These are phyloP conservation scores for Anodontia alba DNA, from an alignment of 2,888 invertebrate species.

Conservation along the genomic window DNA sequence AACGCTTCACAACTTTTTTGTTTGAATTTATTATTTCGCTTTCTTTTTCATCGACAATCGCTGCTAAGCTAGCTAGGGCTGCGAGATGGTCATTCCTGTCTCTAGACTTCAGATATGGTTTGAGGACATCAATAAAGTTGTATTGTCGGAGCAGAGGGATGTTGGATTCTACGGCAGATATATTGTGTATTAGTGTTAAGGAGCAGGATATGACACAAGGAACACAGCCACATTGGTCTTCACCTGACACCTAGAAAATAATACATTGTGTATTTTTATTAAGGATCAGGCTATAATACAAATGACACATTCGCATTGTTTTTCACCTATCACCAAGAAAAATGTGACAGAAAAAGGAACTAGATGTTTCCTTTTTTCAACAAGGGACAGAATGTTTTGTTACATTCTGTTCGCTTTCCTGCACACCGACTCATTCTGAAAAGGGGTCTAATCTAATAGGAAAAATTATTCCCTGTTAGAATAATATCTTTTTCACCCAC, in stretches of 20 bases:
- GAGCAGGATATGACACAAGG: neutral
- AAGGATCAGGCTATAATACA: too few relatives aligned
- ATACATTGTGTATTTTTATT: too few relatives aligned
- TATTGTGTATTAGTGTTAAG: conserved; percentile 33
- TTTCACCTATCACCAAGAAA: too few relatives aligned
- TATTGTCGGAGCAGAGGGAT: conserved; percentile 19
- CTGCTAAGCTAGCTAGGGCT: neutral
- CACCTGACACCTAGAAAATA: neutral
- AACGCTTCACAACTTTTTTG: conserved; percentile 29
- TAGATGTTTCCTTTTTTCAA: too few relatives aligned
- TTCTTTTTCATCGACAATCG: neutral
- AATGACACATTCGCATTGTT: too few relatives aligned
- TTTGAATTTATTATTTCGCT: conserved; percentile 34
- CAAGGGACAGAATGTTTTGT: too few relatives aligned
- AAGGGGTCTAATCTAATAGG: too few relatives aligned
- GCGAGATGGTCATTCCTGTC: neutral
- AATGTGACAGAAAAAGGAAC: too few relatives aligned
- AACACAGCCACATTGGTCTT: neutral
- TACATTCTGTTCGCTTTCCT: too few relatives aligned
- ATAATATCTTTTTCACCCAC: too few relatives aligned
- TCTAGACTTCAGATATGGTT: conserved; percentile 36
- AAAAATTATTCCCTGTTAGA: too few relatives aligned
- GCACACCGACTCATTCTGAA: too few relatives aligned
- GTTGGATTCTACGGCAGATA: conserved; percentile 31
- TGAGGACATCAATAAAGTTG: conserved; percentile 20